A percentile compares a stretch with the other conserved stretches of the same genome.
phyloP scores from a whole-genome alignment of 1,140 invertebrate genomes.

The Halesus radiatus region DNA sequence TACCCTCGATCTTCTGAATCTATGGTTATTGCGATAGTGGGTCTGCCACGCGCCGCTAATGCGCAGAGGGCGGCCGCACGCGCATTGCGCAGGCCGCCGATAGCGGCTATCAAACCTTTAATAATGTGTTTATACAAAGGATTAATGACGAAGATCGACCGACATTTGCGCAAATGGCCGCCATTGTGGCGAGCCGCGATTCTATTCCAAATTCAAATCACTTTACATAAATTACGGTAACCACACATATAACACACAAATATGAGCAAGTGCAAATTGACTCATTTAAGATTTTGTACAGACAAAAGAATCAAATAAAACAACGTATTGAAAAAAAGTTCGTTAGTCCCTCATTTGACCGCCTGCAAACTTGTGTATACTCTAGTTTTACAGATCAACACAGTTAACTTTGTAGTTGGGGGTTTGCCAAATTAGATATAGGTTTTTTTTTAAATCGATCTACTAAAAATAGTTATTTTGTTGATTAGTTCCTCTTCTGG shows the following conservation, averaged over 20 bases:
- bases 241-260: neutral
- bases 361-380: too few species aligned
- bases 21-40: constrained; percentile 44
- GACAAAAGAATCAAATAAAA: too few species aligned
- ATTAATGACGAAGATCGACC: constrained; percentile 52
- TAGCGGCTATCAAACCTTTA: constrained; percentile 40
- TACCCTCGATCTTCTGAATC: neutral
- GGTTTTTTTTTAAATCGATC: too few species aligned
- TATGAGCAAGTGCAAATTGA: neutral
- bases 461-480: too few species aligned
- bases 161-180: constrained; percentile 43
- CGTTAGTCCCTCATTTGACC: too few species aligned
- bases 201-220: constrained; percentile 12
- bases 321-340: too few species aligned
- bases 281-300: too few species aligned
- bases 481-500: too few species aligned
- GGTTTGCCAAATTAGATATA: too few species aligned
- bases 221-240: constrained; percentile 28
- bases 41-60: constrained; percentile 52
- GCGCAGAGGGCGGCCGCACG: constrained; percentile 33
- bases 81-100: constrained; percentile 21
- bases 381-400: too few species aligned
- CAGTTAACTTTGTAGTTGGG: too few species aligned
- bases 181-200: constrained; percentile 18
- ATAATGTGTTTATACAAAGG: constrained; percentile 56